Percentiles rank a stretch among this genome's conserved stretches.
phyloP scores from a whole-genome alignment of 2,797 vertebrate genomes.

The Brotula barbata region DNA sequence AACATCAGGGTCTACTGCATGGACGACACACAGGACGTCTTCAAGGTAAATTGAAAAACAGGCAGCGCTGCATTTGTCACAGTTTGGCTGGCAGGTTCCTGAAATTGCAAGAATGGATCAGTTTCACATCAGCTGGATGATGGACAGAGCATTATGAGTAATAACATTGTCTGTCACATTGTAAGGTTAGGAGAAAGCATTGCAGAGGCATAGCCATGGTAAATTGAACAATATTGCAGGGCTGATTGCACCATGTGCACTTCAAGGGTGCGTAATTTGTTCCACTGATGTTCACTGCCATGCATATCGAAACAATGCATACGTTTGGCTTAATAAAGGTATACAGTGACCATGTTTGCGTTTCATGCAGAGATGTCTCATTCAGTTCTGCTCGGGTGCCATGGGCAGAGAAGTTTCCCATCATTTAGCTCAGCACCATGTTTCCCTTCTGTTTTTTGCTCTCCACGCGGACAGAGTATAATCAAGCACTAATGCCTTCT shows the following conservation, averaged over 20 bases:
- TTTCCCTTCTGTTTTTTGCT: slow-evolving; percentile 56
- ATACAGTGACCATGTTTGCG: slow-evolving; percentile 5
- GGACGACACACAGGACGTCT: slow-evolving; percentile 93
- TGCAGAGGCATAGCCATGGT: slow-evolving; percentile 19
- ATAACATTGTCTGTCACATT: slow-evolving; percentile 43
- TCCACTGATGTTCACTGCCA: not conserved
- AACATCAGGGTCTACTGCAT: slow-evolving; percentile 97
- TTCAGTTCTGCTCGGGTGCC: slow-evolving; percentile 55
- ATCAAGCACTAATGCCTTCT: slow-evolving; percentile 78
- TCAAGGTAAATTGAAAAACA: slow-evolving; percentile 84
- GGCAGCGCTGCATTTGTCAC: slow-evolving; percentile 5
- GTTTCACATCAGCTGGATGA: slow-evolving; percentile 40
- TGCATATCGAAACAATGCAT: slow-evolving; percentile 28
- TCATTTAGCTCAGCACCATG: slow-evolving; percentile 73
- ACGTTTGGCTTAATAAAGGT: slow-evolving; percentile 25
- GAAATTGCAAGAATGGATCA: slow-evolving; percentile 12
- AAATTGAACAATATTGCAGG: slow-evolving; percentile 47
- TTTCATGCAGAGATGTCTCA: slow-evolving; percentile 13
- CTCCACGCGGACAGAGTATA: slow-evolving; percentile 75
- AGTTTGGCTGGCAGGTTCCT: slow-evolving; percentile 23
- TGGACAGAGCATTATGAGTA: slow-evolving; percentile 40
- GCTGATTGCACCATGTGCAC: slow-evolving; percentile 45
- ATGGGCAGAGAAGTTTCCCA: slow-evolving; percentile 62
- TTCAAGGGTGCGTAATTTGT: slow-evolving; percentile 38
- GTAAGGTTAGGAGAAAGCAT: slow-evolving; percentile 23